phyloP scores from a whole-genome alignment of 2,113 vertebrate genomes.

The Genyomyrus donnyi region DNA sequence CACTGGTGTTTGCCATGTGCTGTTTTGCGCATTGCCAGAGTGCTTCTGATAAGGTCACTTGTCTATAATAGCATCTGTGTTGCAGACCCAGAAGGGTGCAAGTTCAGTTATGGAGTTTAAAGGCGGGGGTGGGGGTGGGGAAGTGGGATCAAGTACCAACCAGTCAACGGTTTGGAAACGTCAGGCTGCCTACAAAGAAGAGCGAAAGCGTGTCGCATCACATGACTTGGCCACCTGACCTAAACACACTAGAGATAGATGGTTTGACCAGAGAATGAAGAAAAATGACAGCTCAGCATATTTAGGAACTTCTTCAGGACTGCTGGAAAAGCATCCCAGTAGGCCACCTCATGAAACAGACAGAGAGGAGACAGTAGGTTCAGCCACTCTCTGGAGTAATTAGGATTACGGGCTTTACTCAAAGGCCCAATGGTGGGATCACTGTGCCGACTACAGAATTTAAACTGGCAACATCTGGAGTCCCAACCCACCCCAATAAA shows the following conservation, averaged over 20 bases:
- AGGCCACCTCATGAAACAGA: neutral
- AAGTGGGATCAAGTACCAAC: neutral
- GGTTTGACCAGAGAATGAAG: neutral
- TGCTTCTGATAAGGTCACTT: no score
- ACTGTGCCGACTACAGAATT: neutral
- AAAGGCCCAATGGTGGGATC: neutral
- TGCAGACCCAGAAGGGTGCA: no score
- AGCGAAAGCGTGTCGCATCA: neutral
- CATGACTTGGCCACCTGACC: neutral
- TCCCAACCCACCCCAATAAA: neutral
- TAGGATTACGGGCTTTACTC: neutral
- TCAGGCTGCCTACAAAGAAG: neutral
- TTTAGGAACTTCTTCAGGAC: neutral
- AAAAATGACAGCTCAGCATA: neutral
- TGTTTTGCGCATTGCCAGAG: neutral
- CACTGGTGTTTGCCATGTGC: neutral
- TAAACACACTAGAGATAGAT: neutral
- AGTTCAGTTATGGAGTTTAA: neutral
- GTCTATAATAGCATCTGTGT: no score
- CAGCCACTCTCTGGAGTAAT: neutral
- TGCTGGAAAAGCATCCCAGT: neutral
- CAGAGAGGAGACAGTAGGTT: neutral
- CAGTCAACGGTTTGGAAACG: no score
- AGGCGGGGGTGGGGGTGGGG: neutral
- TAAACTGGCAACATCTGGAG: neutral